phyloP scores from a whole-genome alignment of 2,797 vertebrate genomes.

The Sciurus vulgaris region DNA sequence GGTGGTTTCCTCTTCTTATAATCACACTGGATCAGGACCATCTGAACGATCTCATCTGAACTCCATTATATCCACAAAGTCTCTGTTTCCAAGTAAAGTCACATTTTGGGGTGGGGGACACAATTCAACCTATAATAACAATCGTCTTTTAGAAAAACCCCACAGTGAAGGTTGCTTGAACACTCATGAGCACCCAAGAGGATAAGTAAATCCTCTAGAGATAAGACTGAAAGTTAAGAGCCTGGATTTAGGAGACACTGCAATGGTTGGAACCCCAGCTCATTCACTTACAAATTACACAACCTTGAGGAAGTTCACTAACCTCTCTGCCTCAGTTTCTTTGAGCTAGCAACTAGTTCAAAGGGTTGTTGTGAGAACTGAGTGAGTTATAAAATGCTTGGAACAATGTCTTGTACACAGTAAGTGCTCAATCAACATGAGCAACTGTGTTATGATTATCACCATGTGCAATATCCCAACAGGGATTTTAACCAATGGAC shows the following conservation, averaged over 20 bases:
- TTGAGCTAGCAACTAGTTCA: background rate
- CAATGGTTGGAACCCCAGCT: background rate
- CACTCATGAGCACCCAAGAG: background rate
- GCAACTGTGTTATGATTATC: too few relatives aligned
- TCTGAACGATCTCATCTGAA: conserved; percentile 9
- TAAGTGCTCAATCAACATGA: background rate
- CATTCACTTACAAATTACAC: background rate
- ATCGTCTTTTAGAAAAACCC: background rate
- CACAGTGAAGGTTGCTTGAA: background rate
- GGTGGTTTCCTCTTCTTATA: background rate
- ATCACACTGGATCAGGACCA: background rate
- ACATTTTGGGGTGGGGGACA: background rate
- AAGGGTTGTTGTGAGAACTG: background rate
- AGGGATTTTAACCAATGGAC: background rate
- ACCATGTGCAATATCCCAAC: background rate
- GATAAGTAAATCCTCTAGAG: background rate
- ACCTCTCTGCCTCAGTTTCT: conserved; percentile 47
- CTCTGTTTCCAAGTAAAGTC: conserved; percentile 44
- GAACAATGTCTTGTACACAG: background rate
- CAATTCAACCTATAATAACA: background rate
- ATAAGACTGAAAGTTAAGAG: background rate
- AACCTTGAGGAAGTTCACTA: background rate
- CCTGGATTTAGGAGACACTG: background rate
- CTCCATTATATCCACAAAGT: background rate
- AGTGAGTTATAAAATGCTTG: background rate